Evolutionary conservation across 2,888 invertebrate species (phyloP).

Genomic region (Drosophila kambysellisi): DNA sequence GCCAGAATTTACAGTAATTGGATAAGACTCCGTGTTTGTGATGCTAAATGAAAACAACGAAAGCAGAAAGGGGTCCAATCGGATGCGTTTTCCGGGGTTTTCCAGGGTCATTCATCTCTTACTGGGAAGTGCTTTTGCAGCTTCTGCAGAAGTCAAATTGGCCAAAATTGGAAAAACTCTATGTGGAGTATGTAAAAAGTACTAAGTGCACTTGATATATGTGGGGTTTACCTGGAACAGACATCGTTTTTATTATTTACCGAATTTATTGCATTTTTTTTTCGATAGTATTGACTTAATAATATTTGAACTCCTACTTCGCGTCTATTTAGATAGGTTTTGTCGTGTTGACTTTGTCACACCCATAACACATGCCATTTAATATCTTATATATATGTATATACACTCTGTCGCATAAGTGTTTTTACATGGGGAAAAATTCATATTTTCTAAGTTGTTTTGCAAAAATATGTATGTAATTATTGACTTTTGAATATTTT

Average conservation of each 20-base stretch:
- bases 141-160: too few species aligned
- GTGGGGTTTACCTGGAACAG: slow-evolving; percentile 12
- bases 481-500: too few species aligned
- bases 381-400: slow-evolving; percentile 24
- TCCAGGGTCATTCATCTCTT: too few species aligned
- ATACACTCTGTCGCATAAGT: too few species aligned
- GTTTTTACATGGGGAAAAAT: too few species aligned
- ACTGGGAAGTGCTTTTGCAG: too few species aligned
- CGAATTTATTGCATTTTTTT: not conserved
- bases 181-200: not conserved
- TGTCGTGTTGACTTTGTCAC: slow-evolving; percentile 47
- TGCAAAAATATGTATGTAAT: too few species aligned
- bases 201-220: not conserved
- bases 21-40: not conserved
- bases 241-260: slow-evolving; percentile 18
- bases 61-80: not conserved
- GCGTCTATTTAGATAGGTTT: slow-evolving; percentile 51
- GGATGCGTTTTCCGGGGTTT: too few species aligned
- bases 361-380: slow-evolving; percentile 37
- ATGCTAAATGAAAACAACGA: not conserved
- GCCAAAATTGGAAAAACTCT: not conserved
- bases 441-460: too few species aligned
- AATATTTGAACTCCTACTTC: slow-evolving; percentile 48
- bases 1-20: too few species aligned
- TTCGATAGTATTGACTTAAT: slow-evolving; percentile 23